Evolutionary conservation across 2,113 vertebrate genomes (phyloP).

Genomic region (Eudyptes chrysolophus): DNA sequence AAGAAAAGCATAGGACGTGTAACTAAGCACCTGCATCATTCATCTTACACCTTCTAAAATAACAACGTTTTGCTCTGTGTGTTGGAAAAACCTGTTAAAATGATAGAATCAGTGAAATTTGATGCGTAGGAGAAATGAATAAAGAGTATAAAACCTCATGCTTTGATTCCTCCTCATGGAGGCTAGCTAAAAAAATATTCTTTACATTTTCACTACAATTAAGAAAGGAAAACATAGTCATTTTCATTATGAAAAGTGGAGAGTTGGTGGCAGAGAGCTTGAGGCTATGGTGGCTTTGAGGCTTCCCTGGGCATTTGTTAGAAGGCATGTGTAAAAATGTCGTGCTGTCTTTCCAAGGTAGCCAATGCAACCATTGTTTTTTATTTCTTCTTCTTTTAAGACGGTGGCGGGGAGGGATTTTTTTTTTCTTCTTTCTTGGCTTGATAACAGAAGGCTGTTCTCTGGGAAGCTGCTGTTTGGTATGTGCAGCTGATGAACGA

Average conservation of each 20-base stretch:
- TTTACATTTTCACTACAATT: not conserved
- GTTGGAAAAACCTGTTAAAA: not conserved
- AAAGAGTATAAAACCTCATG: not conserved
- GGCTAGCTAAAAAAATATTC: not conserved
- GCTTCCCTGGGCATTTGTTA: not conserved
- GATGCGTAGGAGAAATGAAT: not conserved
- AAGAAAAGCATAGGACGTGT: not conserved
- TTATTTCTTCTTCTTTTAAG: not conserved
- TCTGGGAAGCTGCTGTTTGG: not conserved
- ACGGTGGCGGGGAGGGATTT: fast-evolving
- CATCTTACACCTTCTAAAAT: not conserved
- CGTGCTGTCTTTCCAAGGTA: not conserved
- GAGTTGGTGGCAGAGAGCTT: not conserved
- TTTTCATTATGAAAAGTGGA: not conserved
- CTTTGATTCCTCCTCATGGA: not conserved
- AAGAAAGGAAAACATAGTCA: not conserved
- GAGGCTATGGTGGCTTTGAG: not conserved
- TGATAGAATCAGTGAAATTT: not conserved
- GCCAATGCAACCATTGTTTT: not conserved
- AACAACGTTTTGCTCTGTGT: not conserved
- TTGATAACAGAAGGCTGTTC: not conserved
- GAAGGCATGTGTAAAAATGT: not conserved
- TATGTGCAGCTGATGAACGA: not conserved
- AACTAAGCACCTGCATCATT: not conserved
- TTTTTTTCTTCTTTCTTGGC: not conserved